Evolutionary conservation across 2,888 invertebrate species (phyloP).

Genomic region (Xanthostigma xanthostigma): DNA sequence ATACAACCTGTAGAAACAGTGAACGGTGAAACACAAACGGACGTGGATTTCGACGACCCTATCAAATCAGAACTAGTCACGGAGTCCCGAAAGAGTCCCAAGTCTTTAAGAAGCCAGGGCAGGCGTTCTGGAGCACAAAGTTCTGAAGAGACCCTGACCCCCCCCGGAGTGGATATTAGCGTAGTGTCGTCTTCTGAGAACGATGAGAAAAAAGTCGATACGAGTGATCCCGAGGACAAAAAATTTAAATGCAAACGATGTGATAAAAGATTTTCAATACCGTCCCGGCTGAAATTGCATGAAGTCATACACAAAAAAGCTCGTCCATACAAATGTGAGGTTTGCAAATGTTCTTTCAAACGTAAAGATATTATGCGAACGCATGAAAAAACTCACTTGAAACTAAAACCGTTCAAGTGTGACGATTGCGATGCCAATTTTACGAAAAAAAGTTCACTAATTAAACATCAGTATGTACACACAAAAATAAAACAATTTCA

Average conservation of each 20-base stretch:
- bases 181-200: too few species aligned
- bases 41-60: too few species aligned
- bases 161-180: too few species aligned
- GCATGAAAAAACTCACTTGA: constrained; percentile 1
- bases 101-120: too few species aligned
- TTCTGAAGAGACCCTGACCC: too few species aligned
- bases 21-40: too few species aligned
- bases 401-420: constrained; percentile 1
- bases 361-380: constrained; percentile 1
- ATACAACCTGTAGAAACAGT: too few species aligned
- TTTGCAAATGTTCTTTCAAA: neutral
- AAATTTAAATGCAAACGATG: constrained; percentile 2
- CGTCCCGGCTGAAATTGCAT: constrained; percentile 1
- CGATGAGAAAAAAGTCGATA: too few species aligned
- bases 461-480: constrained; percentile 3
- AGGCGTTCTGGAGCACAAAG: too few species aligned
- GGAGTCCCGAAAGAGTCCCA: too few species aligned
- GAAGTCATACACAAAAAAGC: neutral
- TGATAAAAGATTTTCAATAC: constrained; percentile 2
- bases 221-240: neutral
- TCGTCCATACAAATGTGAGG: constrained; percentile 1
- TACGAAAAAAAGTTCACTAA: constrained; percentile 1
- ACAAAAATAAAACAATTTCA: constrained; percentile 1
- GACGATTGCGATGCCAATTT: constrained; percentile 1
- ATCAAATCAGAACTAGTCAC: too few species aligned